Evolutionary conservation across 1,140 invertebrate species (phyloP).

Genomic region (Sarcophaga peregrina): DNA sequence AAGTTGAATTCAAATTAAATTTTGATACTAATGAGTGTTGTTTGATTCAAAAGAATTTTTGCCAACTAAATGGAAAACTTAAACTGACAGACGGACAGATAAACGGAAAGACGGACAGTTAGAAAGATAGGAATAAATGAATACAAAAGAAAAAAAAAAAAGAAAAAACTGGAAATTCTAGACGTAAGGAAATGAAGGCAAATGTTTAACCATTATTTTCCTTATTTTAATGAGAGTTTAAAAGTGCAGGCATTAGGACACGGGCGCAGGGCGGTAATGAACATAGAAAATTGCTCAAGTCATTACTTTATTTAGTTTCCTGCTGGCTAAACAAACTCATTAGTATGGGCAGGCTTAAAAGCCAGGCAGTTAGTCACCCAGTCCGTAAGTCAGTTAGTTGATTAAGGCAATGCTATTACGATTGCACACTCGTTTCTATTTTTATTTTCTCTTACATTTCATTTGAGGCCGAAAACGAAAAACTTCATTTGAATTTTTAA

Average conservation of each 20-base stretch:
- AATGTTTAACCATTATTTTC: not conserved
- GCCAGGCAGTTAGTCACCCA: not conserved
- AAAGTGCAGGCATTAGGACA: not conserved
- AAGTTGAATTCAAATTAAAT: constrained; percentile 1
- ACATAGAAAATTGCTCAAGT: not conserved
- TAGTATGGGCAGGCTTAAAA: not conserved
- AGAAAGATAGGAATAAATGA: not conserved
- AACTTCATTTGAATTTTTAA: not conserved
- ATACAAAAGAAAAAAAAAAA: not conserved
- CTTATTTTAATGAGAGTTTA: constrained; percentile 7
- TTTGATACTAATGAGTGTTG: not conserved
- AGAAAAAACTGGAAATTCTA: not conserved
- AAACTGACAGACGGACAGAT: too few relatives aligned
- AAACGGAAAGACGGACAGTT: too few relatives aligned
- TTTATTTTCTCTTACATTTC: too few relatives aligned
- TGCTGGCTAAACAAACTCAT: not conserved
- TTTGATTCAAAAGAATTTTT: not conserved
- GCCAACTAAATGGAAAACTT: not conserved
- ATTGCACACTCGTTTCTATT: too few relatives aligned
- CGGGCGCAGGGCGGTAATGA: not conserved
- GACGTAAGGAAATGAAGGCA: not conserved
- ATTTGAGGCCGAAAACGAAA: not conserved
- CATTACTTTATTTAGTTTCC: constrained; percentile 10
- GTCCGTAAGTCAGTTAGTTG: not conserved
- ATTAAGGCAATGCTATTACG: too few relatives aligned